phyloP scores from a whole-genome alignment of 2,888 invertebrate species.

The Ophioninae sp. region DNA sequence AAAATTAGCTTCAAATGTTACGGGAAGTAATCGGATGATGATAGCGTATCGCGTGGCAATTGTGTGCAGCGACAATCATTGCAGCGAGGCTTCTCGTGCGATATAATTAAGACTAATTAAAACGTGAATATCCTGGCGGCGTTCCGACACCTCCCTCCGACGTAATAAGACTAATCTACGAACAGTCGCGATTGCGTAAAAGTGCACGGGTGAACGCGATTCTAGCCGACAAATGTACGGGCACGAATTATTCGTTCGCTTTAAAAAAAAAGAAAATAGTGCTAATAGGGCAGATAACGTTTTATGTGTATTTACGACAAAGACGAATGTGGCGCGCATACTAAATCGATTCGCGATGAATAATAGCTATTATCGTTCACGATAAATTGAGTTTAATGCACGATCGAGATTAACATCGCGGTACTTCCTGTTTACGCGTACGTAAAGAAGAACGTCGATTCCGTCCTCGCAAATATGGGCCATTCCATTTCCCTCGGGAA shows the following conservation, averaged over 20 bases:
- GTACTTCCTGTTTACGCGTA: conserved; percentile 60
- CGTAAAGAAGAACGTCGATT: background rate
- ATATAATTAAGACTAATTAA: conserved; percentile 57
- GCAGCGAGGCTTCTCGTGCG: conserved; percentile 22
- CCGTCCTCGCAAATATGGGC: background rate
- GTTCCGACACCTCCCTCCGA: conserved; percentile 34
- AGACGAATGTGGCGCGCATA: conserved; percentile 14
- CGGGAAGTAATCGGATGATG: conserved; percentile 29
- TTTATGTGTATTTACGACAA: conserved; percentile 31
- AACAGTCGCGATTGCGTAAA: conserved; percentile 50
- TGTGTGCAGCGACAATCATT: conserved; percentile 34
- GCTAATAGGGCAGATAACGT: conserved; percentile 5
- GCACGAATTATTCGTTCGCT: conserved; percentile 5
- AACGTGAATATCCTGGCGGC: conserved; percentile 34
- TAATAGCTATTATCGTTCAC: conserved; percentile 43
- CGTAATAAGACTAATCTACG: conserved; percentile 53
- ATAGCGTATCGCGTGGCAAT: conserved; percentile 42
- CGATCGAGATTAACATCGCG: conserved; percentile 54
- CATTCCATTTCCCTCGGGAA: background rate
- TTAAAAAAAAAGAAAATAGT: background rate
- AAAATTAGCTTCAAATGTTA: conserved; percentile 19
- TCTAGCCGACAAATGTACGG: conserved; percentile 19
- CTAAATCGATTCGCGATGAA: conserved; percentile 41
- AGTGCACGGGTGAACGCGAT: conserved; percentile 7
- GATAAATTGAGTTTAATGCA: conserved; percentile 56